phyloP scores from a whole-genome alignment of 92 coral and sea anemone species.

The Ricordea florida region DNA sequence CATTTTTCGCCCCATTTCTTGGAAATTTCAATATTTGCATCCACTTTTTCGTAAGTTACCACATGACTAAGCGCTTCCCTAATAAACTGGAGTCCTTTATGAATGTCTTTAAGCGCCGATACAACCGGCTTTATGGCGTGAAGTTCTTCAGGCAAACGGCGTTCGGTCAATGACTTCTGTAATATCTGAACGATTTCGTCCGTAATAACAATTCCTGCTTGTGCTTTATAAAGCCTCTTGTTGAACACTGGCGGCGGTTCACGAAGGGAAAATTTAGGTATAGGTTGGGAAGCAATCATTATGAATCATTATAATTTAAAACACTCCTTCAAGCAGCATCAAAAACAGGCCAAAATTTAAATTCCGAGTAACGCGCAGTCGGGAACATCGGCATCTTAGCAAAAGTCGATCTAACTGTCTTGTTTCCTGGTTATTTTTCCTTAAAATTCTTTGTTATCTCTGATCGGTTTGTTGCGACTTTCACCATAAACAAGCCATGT shows the following conservation, averaged over 20 bases:
- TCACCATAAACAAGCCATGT: slow-evolving; percentile 35
- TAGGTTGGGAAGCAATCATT: slow-evolving; percentile 8
- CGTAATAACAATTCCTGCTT: slow-evolving; percentile 91
- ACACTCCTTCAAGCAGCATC: too few species aligned
- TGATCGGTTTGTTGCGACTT: background rate
- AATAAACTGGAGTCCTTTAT: slow-evolving; percentile 81
- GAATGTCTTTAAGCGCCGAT: slow-evolving; percentile 82
- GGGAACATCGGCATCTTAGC: too few species aligned
- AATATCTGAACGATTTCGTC: slow-evolving; percentile 68
- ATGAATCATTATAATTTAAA: too few species aligned
- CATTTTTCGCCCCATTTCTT: slow-evolving; percentile 63
- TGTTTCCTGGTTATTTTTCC: too few species aligned
- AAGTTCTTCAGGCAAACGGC: slow-evolving; percentile 67
- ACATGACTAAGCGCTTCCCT: slow-evolving; percentile 85
- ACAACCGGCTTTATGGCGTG: slow-evolving; percentile 79
- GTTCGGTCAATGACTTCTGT: slow-evolving; percentile 37
- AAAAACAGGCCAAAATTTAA: too few species aligned
- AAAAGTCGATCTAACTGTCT: too few species aligned
- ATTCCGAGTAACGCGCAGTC: too few species aligned
- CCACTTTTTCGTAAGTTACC: slow-evolving; percentile 82
- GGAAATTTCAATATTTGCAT: slow-evolving; percentile 56
- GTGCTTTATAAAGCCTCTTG: slow-evolving; percentile 92
- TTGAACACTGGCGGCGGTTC: slow-evolving; percentile 88
- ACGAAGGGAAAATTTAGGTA: slow-evolving; percentile 6
- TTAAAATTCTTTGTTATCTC: background rate